Base-by-base conservation (phyloP, 2,113 vertebrate species). In the Archocentrus centrarchus region DNA sequence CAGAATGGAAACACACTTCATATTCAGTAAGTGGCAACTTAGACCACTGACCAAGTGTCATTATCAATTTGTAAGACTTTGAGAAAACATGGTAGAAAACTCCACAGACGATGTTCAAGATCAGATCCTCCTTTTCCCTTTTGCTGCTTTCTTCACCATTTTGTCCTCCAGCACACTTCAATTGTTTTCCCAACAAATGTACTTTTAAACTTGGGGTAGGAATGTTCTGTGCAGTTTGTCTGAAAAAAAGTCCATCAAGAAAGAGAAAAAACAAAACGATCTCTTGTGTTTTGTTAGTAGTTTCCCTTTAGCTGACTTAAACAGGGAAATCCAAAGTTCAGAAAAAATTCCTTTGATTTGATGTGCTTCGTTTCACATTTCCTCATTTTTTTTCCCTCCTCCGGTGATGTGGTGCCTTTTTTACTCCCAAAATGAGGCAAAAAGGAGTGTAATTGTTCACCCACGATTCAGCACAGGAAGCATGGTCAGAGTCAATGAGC, bases 41-140 rank as follows among this genome's bases (percentile, higher is more conserved):
- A 55, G 66, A 66, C 55, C 35, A 80, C 77, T 22, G 18, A 66
- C 58, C 5, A 32, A 47, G 75, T 35, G 30, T 64, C 20, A 17
- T 59, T 27, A n/a, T 87, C 58, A 2, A 9, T 78, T 13, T 14
- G 58, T 91, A 92, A 93, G 88, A 93, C 91, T 87, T 82, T 27
- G 22, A 86, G 24, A 73, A 13, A 18, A 66, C 22, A 58, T 18
- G 58, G 30, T 37, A 64, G 39, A 76, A 61, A 81, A 80, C 41
- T 60, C 79, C 57, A 62, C 78, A 75, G 35, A 68, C 22, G 2
- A 61, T 47, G 11, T 59, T 55, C 18, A 59, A 37, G 55, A 17
- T 37, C 30, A 59, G 60, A 53, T 64, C 77, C 37, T 57, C 27
- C n/a, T 83, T 70, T 75, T 76, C 82, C 55, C 63, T 83, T 88